Evolutionary conservation across 1,140 invertebrate genomes (phyloP), one percentile per base, ranked within the genome.

Genomic region (Galleria mellonella): DNA sequence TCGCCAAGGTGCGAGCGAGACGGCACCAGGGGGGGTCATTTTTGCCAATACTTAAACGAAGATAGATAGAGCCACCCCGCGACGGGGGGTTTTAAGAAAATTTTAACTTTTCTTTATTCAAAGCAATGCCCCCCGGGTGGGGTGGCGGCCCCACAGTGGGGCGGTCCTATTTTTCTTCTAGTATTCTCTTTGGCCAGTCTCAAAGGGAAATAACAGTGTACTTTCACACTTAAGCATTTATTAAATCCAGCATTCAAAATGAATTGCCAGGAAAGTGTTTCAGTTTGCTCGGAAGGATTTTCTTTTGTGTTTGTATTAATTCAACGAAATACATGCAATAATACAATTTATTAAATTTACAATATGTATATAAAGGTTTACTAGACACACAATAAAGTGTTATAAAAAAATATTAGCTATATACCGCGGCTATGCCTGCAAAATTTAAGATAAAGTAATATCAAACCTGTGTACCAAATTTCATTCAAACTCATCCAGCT

Each of bases 41-140:
- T 77, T 77, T 81, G 76, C 76, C 76, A 72, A 81, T 81, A 77
- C 72, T 76, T 77, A 74, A 77, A 72, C 65, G 70, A 79, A 83
- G 73, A 83, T 70, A 83, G 74, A 81, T 79, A 72, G 51, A 54
- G 56, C 64, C 62, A 61, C 73, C 64, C 35, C 62, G 11, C 15
- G 11, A 8, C 43, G 55, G 49, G 55, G 58, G 59, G 58, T 59
- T 71, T 78, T 73, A 78, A 81, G 76, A 78, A 83, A 83, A 83
- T 77, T 83, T 83, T 81, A 81, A 83, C 72, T 81, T 83, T 83
- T 83, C 76, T 81, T 83, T 77, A 79, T 77, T 77, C 76, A 72
- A 62, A 62, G 57, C 57, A 32, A 47, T 54, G 43, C 61, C 55
- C 55, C 56, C 54, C 36, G 54, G 55, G 2, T 23, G 17, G 57